Evolutionary conservation across 2,113 vertebrate genomes (phyloP), one percentile per base, ranked within the genome.

Genomic region (Todiramphus saurophagus): DNA sequence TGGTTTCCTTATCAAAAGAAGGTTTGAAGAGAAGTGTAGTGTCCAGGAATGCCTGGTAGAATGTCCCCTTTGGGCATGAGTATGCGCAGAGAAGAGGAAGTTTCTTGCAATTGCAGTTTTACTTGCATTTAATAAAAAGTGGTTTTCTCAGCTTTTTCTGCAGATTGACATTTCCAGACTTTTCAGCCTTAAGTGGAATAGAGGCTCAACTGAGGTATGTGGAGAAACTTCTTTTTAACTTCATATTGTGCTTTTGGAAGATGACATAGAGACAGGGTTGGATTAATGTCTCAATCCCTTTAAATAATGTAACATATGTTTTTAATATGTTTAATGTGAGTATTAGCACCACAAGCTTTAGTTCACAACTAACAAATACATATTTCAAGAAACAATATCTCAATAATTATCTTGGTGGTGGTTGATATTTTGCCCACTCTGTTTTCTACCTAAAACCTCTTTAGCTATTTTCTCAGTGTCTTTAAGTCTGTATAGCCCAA

Each of bases 251-350:
- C 13, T 58, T 48, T 33, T 73, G 25, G 30, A 73, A 74, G 60
- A 48, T 28, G 44, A 30, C 16, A 59, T 35, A 30, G 4, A 66
- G 44, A 74, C 39, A 70, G 7, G 11, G 15, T 16, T 0, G 0
- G 24, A 81, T 20, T 59, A 60, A 50, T 43, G 35, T 37, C 11
- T 53, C 30, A n/a, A 7, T 70, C 14, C 12, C 46, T 70, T 75
- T 14, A 6, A 78, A 58, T 39, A 60, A 20, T 37, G 43, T 59
- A 76, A 74, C 43, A 21, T 48, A 30, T 55, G 5, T 4, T 69
- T 82, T 90, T 20, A 69, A 44, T 41, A 33, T 27, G 8, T 67
- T 75, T 12, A 5, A 31, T 19, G 2, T 59, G 15, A 67, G 2
- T 37, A 58, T 60, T 58, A 78, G 2, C 3, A 77, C 10, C 24